Conservation (phyloP, 2,888 invertebrate species). For the Hyposoter didymator region DNA sequence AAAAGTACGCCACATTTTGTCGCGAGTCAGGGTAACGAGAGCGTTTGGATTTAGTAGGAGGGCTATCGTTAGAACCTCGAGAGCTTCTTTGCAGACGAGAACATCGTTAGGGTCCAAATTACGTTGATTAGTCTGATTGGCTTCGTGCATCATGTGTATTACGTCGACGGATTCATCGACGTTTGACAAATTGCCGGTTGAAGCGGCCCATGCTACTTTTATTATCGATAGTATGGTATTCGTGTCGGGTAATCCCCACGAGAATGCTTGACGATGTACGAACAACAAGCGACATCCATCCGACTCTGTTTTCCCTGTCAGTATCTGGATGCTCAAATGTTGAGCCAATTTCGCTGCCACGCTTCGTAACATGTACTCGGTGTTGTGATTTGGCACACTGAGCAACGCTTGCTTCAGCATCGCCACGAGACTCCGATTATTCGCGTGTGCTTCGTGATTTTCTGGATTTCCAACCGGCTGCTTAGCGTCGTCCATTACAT, state of each 20-base stretch:
- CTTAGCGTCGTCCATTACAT: constrained; percentile 86
- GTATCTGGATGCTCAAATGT: constrained; percentile 90
- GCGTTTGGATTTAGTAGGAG: constrained; percentile 95
- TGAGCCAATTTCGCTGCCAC: constrained; percentile 94
- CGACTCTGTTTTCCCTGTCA: constrained; percentile 84
- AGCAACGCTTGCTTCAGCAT: constrained; percentile 93
- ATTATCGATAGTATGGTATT: constrained; percentile 91
- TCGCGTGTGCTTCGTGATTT: constrained; percentile 81
- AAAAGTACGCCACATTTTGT: constrained; percentile 94
- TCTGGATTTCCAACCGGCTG: constrained; percentile 83
- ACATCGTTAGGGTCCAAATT: constrained; percentile 89
- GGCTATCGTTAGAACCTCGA: constrained; percentile 96
- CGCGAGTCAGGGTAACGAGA: constrained; percentile 92
- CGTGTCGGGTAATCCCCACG: constrained; percentile 90
- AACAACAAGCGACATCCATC: constrained; percentile 85
- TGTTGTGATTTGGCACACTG: constrained; percentile 92
- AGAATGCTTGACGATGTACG: constrained; percentile 85
- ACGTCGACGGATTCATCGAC: constrained; percentile 87
- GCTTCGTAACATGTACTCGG: constrained; percentile 93
- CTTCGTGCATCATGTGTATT: constrained; percentile 88
- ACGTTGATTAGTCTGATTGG: constrained; percentile 84
- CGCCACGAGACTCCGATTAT: constrained; percentile 84
- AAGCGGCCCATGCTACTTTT: constrained; percentile 92
- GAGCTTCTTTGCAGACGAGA: constrained; percentile 94
- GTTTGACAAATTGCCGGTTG: constrained; percentile 88